Evolutionary conservation across 2,797 vertebrate genomes (phyloP).

Genomic region (Arrhamphus sclerolepis): DNA sequence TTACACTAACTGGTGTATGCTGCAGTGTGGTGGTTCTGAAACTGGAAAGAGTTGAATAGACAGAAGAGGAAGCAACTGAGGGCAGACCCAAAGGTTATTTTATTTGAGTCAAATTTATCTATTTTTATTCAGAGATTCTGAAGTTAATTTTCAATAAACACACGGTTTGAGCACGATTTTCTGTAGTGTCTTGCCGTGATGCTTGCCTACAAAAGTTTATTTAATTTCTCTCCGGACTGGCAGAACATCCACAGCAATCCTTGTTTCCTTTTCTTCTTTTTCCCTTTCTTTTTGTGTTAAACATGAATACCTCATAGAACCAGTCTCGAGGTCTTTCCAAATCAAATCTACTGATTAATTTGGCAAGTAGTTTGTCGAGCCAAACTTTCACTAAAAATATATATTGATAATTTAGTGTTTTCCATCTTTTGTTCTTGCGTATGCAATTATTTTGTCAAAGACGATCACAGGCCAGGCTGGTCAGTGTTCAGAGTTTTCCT

Average conservation of each 20-base stretch:
- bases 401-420: not conserved
- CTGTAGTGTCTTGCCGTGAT: constrained; percentile 9
- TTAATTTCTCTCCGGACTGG: constrained; percentile 2
- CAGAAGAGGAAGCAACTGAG: too few relatives aligned
- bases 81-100: too few relatives aligned
- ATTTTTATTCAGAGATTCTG: too few relatives aligned
- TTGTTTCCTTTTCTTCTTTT: constrained; percentile 19
- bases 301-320: constrained; percentile 27
- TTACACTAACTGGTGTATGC: constrained; percentile 5
- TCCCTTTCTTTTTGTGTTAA: too few relatives aligned
- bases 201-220: not conserved
- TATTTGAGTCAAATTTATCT: too few relatives aligned
- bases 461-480: not conserved
- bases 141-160: too few relatives aligned
- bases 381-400: too few relatives aligned
- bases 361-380: too few relatives aligned
- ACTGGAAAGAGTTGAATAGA: not conserved
- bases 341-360: not conserved
- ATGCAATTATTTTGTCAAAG: constrained; percentile 1
- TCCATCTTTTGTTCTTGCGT: not conserved
- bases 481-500: not conserved
- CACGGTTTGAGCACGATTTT: not conserved
- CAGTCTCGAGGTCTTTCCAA: not conserved
- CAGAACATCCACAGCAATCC: constrained; percentile 5
- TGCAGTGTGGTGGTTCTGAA: constrained; percentile 3